phyloP scores from a whole-genome alignment of 1,140 invertebrate genomes.

The Drosophila leontia region DNA sequence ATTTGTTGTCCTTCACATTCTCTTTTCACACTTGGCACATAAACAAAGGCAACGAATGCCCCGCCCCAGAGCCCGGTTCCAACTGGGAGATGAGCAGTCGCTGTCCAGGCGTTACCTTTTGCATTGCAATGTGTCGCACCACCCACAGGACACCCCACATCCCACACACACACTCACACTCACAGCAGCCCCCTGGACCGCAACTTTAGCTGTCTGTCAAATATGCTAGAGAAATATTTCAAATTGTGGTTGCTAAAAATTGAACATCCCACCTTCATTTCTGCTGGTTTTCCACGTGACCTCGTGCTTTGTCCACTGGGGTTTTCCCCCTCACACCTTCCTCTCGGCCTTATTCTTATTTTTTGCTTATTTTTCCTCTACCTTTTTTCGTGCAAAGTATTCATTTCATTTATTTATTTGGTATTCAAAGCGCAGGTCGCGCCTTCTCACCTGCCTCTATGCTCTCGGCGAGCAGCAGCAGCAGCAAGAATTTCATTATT shows the following conservation, averaged over 20 bases:
- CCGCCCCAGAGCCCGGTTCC: slow-evolving; percentile 32
- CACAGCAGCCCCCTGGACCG: slow-evolving; percentile 26
- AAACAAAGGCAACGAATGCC: slow-evolving; percentile 66
- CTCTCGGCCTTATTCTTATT: not conserved
- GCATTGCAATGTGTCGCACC: slow-evolving; percentile 65
- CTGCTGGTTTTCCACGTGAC: slow-evolving; percentile 21
- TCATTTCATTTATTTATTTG: slow-evolving; percentile 82
- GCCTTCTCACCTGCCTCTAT: slow-evolving; percentile 21
- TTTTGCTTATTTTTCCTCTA: not conserved
- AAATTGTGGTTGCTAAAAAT: slow-evolving; percentile 83
- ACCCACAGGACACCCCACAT: not conserved
- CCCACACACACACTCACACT: not conserved
- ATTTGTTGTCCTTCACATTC: slow-evolving; percentile 80
- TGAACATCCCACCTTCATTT: slow-evolving; percentile 56
- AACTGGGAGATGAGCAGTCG: slow-evolving; percentile 17
- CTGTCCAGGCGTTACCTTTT: slow-evolving; percentile 46
- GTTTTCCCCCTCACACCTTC: not conserved
- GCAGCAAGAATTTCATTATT: slow-evolving; percentile 75
- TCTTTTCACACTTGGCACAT: slow-evolving; percentile 70
- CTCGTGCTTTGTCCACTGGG: slow-evolving; percentile 43
- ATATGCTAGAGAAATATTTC: slow-evolving; percentile 81
- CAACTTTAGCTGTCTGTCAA: slow-evolving; percentile 82
- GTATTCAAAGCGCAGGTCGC: slow-evolving; percentile 77
- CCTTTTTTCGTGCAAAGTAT: slow-evolving; percentile 43
- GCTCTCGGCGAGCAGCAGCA: slow-evolving; percentile 17